phyloP scores from a whole-genome alignment of 2,888 invertebrate genomes.

The Drosophila merina region DNA sequence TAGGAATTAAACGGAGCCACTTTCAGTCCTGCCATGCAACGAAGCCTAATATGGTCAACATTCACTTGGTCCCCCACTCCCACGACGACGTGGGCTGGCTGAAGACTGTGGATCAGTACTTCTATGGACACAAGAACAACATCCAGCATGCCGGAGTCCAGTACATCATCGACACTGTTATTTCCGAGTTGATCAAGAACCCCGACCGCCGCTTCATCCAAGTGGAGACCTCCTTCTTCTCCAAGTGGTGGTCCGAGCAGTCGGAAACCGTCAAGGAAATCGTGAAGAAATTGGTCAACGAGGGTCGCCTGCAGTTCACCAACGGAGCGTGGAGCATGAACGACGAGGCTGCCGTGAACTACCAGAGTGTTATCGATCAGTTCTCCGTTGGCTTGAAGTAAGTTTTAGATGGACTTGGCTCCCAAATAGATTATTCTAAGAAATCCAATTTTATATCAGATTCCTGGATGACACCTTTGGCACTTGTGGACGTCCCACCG shows the following conservation, averaged over 20 bases:
- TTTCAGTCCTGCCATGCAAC: constrained; percentile 87
- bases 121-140: constrained; percentile 89
- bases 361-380: constrained; percentile 89
- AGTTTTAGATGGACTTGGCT: neutral
- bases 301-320: constrained; percentile 91
- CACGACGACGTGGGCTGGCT: constrained; percentile 98
- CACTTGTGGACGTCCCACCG: constrained; percentile 89
- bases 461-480: constrained; percentile 88
- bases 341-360: constrained; percentile 90
- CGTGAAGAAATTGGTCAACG: constrained; percentile 88
- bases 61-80: constrained; percentile 93
- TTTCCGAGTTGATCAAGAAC: constrained; percentile 89
- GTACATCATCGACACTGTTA: constrained; percentile 94
- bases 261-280: constrained; percentile 85
- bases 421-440: too few relatives aligned
- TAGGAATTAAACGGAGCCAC: neutral
- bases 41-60: constrained; percentile 88
- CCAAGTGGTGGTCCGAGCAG: constrained; percentile 93
- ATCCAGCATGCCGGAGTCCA: constrained; percentile 94
- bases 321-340: constrained; percentile 95
- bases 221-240: constrained; percentile 94
- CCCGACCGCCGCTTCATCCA: constrained; percentile 93
- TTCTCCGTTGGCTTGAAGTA: constrained; percentile 89
- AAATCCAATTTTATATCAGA: constrained; percentile 77
- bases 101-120: constrained; percentile 97